These are phyloP conservation scores for Argentina silus DNA, from an alignment of 2,797 vertebrate species.

Conservation along the genomic window DNA sequence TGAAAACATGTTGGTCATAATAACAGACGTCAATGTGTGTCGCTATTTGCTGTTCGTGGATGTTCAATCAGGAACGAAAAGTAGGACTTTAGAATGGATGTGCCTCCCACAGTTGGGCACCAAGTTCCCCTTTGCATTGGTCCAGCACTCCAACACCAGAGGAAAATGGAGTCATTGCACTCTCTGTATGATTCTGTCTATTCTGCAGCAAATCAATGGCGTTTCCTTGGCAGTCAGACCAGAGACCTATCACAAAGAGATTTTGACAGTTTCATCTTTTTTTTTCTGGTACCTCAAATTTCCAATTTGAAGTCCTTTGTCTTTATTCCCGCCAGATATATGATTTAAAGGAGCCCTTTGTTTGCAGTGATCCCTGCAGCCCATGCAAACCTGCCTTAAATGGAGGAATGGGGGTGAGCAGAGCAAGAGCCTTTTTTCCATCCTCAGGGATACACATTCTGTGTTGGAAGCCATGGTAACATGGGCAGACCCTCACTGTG, in stretches of 20 bases:
- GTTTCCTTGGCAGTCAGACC: slow-evolving; percentile 23
- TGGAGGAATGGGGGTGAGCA: not conserved
- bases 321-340: slow-evolving; percentile 12
- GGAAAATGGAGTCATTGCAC: slow-evolving; percentile 30
- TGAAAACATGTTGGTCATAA: not conserved
- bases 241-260: slow-evolving; percentile 35
- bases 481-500: not conserved
- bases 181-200: slow-evolving; percentile 37
- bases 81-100: not conserved
- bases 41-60: not conserved
- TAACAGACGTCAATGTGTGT: not conserved
- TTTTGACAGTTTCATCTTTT: slow-evolving; percentile 41
- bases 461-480: slow-evolving; percentile 10
- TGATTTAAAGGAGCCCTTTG: slow-evolving; percentile 21
- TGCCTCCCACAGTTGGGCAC: not conserved
- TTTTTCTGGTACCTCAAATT: slow-evolving; percentile 18
- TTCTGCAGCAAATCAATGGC: slow-evolving; percentile 42
- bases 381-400: slow-evolving; percentile 7
- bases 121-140: slow-evolving; percentile 5
- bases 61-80: not conserved
- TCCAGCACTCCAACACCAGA: not conserved
- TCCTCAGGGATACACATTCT: slow-evolving; percentile 11
- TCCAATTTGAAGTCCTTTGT: slow-evolving; percentile 20
- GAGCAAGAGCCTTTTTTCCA: slow-evolving; percentile 3
- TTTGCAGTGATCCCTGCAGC: slow-evolving; percentile 3